Evolutionary conservation across 2,888 invertebrate species (phyloP).

Genomic region (Rhingia campestris): DNA sequence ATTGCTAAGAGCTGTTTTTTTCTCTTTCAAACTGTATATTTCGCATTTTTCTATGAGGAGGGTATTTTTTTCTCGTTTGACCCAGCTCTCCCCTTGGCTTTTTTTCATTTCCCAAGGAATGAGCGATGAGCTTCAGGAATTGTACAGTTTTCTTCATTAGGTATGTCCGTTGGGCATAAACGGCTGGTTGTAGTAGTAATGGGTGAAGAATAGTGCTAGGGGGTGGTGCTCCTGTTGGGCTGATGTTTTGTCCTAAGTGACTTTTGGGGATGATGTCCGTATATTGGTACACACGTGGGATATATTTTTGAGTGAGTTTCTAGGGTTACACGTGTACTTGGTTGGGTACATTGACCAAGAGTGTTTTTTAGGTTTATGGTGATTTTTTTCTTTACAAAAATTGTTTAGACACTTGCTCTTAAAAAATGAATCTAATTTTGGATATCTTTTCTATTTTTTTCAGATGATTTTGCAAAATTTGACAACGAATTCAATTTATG

Average conservation of each 20-base stretch:
- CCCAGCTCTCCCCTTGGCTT: conserved; percentile 11
- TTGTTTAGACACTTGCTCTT: conserved; percentile 18
- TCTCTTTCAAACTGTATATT: conserved; percentile 62
- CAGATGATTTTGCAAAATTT: conserved; percentile 88
- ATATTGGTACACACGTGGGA: conserved; percentile 30
- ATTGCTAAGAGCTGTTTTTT: conserved; percentile 40
- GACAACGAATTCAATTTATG: conserved; percentile 88
- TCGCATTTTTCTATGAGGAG: conserved; percentile 45
- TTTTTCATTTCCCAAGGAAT: conserved; percentile 62
- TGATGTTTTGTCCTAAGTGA: conserved; percentile 55
- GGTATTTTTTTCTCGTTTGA: neutral
- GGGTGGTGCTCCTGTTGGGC: conserved; percentile 16
- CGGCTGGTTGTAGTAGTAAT: conserved; percentile 23
- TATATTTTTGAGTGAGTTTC: conserved; percentile 1
- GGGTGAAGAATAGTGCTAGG: neutral
- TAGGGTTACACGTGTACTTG: conserved; percentile 39
- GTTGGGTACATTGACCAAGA: conserved; percentile 44
- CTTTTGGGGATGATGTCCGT: conserved; percentile 25
- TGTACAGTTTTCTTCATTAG: conserved; percentile 64
- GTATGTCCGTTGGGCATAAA: conserved; percentile 48
- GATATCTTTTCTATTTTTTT: conserved; percentile 75
- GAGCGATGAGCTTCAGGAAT: conserved; percentile 55
- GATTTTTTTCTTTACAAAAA: conserved; percentile 58
- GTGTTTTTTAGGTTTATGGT: conserved; percentile 45
- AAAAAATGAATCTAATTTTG: conserved; percentile 54